phyloP scores from a whole-genome alignment of 2,113 vertebrate genomes.

The Rhynchomys soricoides region DNA sequence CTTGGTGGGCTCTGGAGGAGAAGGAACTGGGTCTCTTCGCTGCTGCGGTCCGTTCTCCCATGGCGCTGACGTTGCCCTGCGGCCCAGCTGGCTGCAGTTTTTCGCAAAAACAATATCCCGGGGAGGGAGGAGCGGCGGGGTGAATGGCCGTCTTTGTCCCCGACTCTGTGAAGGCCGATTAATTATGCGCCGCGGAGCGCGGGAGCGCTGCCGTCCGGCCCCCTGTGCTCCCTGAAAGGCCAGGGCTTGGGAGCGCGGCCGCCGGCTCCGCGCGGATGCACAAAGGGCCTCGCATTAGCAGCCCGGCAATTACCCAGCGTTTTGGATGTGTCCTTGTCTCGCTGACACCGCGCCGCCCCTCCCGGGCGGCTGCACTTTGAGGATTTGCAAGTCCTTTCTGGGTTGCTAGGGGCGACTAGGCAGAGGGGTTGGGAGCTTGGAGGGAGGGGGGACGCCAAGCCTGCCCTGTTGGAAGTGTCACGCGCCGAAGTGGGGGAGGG shows the following conservation, averaged over 20 bases:
- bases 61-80: constrained; percentile 90
- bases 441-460: neutral
- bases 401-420: constrained; percentile 86
- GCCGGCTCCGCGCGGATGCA: constrained; percentile 84
- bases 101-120: constrained; percentile 93
- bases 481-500: neutral
- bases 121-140: constrained; percentile 90
- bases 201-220: constrained; percentile 87
- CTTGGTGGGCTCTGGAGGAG: constrained; percentile 83
- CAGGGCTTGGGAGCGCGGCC: constrained; percentile 84
- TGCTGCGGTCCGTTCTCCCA: constrained; percentile 88
- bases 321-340: constrained; percentile 86
- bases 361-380: constrained; percentile 85
- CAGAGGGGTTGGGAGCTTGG: constrained; percentile 77
- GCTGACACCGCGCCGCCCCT: constrained; percentile 76
- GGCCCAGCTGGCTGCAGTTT: constrained; percentile 96
- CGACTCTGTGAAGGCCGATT: constrained; percentile 94
- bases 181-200: constrained; percentile 95
- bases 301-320: constrained; percentile 87
- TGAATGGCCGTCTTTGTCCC: constrained; percentile 97
- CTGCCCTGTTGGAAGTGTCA: neutral
- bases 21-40: constrained; percentile 81
- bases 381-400: constrained; percentile 84
- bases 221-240: constrained; percentile 86
- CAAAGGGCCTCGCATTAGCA: constrained; percentile 87